Conservation (phyloP, 2,888 invertebrate genomes). For the Gortyna flavago region DNA sequence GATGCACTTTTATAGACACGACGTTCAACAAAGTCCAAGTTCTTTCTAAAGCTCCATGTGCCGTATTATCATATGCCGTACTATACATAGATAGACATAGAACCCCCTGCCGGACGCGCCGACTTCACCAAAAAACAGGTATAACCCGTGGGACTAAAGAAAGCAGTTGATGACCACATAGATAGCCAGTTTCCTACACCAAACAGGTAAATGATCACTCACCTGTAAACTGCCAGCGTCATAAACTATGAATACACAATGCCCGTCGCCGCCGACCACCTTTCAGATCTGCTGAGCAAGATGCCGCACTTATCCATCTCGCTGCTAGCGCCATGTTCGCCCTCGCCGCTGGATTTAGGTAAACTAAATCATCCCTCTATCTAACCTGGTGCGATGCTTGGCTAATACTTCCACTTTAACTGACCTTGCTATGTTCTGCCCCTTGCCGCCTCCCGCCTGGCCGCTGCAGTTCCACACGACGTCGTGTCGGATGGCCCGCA, state of each 20-base stretch:
- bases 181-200: background rate
- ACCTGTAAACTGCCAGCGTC: conserved; percentile 11
- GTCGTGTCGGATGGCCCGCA: conserved; percentile 63
- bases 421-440: conserved; percentile 57
- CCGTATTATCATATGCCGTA: conserved; percentile 4
- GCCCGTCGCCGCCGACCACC: conserved; percentile 27
- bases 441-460: conserved; percentile 42
- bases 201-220: conserved; percentile 30
- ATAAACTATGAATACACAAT: conserved; percentile 39
- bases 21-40: background rate
- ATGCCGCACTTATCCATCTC: conserved; percentile 63
- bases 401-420: conserved; percentile 42
- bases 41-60: conserved; percentile 22
- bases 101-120: background rate
- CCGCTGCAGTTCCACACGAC: conserved; percentile 45
- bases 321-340: conserved; percentile 34
- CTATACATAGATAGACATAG: conserved; percentile 2
- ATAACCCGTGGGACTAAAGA: background rate
- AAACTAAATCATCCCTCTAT: conserved; percentile 35
- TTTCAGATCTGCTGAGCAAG: conserved; percentile 54
- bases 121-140: conserved; percentile 17
- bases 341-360: conserved; percentile 32
- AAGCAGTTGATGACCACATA: background rate
- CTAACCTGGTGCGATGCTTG: conserved; percentile 42
- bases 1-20: background rate